Evolutionary conservation across 2,113 vertebrate species (phyloP).

Genomic region (Toxotes jaculatrix): DNA sequence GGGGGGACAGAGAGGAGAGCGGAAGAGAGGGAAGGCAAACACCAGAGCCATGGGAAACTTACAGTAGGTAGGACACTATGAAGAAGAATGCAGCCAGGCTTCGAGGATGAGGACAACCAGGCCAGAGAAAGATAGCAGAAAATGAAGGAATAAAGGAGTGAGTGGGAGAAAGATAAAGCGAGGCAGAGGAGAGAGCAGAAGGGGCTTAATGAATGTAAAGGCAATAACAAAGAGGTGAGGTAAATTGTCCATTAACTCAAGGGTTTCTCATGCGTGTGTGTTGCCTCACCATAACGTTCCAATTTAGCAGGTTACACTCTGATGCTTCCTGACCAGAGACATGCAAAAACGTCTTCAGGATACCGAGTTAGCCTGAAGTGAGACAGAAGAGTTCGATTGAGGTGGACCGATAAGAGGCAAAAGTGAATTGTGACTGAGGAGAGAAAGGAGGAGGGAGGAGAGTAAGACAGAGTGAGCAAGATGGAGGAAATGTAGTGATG

Average conservation of each 20-base stretch:
- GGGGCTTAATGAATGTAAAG: conserved; percentile 74
- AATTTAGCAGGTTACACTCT: conserved; percentile 80
- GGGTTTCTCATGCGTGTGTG: conserved; percentile 76
- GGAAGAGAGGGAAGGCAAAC: conserved; percentile 8
- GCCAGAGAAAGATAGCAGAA: conserved; percentile 36
- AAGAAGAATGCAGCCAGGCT: conserved; percentile 34
- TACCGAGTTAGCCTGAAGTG: conserved; percentile 35
- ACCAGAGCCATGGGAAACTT: conserved; percentile 28
- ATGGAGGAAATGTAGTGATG: conserved; percentile 56
- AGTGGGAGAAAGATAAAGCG: conserved; percentile 55
- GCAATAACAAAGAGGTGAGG: conserved; percentile 74
- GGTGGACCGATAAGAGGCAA: conserved; percentile 48
- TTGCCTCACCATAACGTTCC: conserved; percentile 74
- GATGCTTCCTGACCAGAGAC: conserved; percentile 69
- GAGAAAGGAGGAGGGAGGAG: conserved; percentile 15
- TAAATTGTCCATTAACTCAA: conserved; percentile 82
- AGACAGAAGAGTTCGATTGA: conserved; percentile 48
- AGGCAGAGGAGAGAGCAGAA: conserved; percentile 39
- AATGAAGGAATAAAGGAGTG: conserved; percentile 45
- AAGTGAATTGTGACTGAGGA: conserved; percentile 35
- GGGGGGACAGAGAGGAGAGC: background rate
- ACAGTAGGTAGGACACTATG: conserved; percentile 9
- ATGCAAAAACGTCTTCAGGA: conserved; percentile 58
- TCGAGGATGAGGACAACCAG: conserved; percentile 59
- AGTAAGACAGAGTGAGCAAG: conserved; percentile 36